Base-by-base conservation (phyloP, 1,140 invertebrate genomes). In the Stenopsyche tienmushanensis region DNA sequence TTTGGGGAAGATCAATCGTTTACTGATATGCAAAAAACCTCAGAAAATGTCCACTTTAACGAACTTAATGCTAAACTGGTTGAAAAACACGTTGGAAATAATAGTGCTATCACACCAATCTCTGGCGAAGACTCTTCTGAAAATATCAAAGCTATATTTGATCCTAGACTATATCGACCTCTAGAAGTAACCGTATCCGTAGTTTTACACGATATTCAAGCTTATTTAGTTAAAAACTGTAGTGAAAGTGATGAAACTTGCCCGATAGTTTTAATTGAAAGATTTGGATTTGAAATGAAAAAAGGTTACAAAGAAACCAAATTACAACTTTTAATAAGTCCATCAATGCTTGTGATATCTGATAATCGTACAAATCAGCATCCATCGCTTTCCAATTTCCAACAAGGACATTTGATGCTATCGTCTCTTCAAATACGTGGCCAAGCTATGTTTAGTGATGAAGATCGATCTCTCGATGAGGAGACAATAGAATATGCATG, bases 401-500 rank as follows among this genome's bases (percentile, higher is more conserved):
- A 88, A 73, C 91, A 95, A 77, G 95, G 94, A 13, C 93, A 96
- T 77, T 77, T 97, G 53, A 88, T 94, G 81, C 80, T 97, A 0
- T 94, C 93, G 17, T 94, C 92, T 0, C 83, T 97, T 25, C 93
- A 96, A 81, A 85, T 91, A 41, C 82, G 96, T 69, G 97, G 96
- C 1, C 95, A 99, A 79, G 97, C 95, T 1, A 96, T 99, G 89
- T 99, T 98, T 76, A 98, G 96, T 66, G 90, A 94, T 71, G 87
- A 93, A 63, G 94, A 94, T 42, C 79, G 96, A 49, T 86, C 86
- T 25, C 79, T 97, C 18, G 93, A 96, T 73, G 89, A 95, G 76
- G 96, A 98, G 74, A 98, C 96, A 0, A 75, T 98, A 3, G 97
- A 99, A 75, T 99, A 99, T 78, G 94, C 91, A 0, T 99, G 97